A percentile compares a stretch with the other conserved stretches of the same genome.
Evolutionary conservation across 2,113 vertebrate species (phyloP).

Genomic region (Atrichornis clamosus): DNA sequence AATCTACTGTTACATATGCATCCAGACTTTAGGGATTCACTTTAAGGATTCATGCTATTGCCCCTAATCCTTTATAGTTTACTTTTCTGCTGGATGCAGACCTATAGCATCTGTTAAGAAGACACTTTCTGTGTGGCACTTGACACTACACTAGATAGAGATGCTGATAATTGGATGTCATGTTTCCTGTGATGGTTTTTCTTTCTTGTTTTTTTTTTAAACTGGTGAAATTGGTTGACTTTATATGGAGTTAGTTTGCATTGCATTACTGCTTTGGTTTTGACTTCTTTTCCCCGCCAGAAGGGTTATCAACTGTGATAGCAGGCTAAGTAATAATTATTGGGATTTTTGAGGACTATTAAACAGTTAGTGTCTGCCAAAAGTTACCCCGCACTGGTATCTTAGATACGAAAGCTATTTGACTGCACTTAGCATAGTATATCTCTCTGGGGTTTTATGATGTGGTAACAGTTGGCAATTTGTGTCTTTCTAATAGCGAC

Average conservation of each 20-base stretch:
- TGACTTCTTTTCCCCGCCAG: neutral
- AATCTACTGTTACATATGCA: neutral
- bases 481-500: neutral
- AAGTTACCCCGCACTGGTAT: neutral
- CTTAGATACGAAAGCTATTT: neutral
- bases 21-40: neutral
- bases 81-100: neutral
- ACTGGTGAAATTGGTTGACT: neutral
- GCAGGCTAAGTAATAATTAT: neutral
- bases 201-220: neutral
- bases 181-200: neutral
- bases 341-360: conserved; percentile 8
- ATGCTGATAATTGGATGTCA: neutral
- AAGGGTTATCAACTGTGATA: neutral
- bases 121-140: neutral
- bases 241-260: neutral
- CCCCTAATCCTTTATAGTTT: neutral
- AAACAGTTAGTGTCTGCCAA: neutral
- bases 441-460: neutral
- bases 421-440: neutral
- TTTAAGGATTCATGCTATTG: too few species aligned
- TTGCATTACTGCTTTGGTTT: neutral
- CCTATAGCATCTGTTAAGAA: neutral
- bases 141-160: neutral
- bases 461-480: neutral